Base-by-base conservation (phyloP, 2,113 vertebrate species). In the Chionomys nivalis region DNA sequence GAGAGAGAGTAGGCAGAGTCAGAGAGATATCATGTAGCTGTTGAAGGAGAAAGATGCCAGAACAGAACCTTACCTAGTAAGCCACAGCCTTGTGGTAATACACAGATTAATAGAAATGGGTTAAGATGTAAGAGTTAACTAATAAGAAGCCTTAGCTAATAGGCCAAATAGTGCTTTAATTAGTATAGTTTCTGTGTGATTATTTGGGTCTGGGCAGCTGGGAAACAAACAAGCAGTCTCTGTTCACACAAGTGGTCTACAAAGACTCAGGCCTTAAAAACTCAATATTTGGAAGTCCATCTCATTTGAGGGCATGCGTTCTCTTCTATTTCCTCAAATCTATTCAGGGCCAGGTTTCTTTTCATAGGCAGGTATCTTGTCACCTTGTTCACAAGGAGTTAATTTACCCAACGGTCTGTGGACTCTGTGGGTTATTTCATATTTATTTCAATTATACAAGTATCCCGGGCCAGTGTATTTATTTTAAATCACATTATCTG, bases 401-500 rank as follows among this genome's bases (percentile, higher is more conserved):
- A 97, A 96, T 96, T 83, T 81, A 87, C 78, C 72, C 77, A 87
- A 14, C 65, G 12, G 89, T n/a, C 91, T 61, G 76, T 13, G 52
- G 87, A 55, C 76, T 95, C 63, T n/a, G 36, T 85, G 76, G 96
- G 75, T 91, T 92, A 93, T 89, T 97, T 75, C 93, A 90, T 96
- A 94, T 97, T 97, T 97, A 97, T 98, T 97, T 97, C 95, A 95
- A 97, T 97, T 97, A 95, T 90, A 91, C 89, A 89, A 97, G 95
- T 96, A 94, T 93, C 87, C 95, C 55, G 91, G 89, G 82, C 94
- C 89, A 91, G 96, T 87, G 95, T 94, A 95, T 97, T 98, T 97
- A 97, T 97, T 97, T 98, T 97, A 98, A 98, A 97, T 96, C 97
- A 96, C 96, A 96, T 98, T 96, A 97, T 97, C 95, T 98, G 93